These are phyloP conservation scores for Willisornis vidua DNA, from an alignment of 2,113 vertebrate species.

Conservation along the genomic window DNA sequence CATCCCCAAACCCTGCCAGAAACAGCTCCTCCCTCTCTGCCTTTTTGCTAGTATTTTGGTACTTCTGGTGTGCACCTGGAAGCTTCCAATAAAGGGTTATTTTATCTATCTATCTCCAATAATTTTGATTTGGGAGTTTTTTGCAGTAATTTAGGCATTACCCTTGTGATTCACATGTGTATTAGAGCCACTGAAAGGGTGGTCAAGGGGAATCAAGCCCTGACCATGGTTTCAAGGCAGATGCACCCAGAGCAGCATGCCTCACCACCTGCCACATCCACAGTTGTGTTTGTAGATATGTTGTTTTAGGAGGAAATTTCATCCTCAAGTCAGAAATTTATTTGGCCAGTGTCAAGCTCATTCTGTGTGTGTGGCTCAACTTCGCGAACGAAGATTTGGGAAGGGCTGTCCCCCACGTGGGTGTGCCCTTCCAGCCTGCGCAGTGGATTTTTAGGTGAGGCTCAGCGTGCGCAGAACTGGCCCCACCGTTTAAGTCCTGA, in stretches of 20 bases:
- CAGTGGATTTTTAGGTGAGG: too few relatives aligned
- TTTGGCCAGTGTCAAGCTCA: accelerated
- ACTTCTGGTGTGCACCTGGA: too few relatives aligned
- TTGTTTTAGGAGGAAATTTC: neutral
- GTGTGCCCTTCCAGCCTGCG: too few relatives aligned
- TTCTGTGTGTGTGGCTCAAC: too few relatives aligned
- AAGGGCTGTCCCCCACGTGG: too few relatives aligned
- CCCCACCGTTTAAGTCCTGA: too few relatives aligned
- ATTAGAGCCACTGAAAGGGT: neutral
- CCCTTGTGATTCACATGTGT: neutral
- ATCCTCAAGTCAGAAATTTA: neutral
- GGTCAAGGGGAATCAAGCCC: neutral
- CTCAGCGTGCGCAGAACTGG: too few relatives aligned
- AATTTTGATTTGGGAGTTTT: too few relatives aligned
- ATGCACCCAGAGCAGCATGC: neutral
- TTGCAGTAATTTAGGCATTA: neutral
- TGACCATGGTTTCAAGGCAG: neutral
- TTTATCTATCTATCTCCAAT: too few relatives aligned
- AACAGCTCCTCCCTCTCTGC: neutral
- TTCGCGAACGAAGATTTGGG: too few relatives aligned
- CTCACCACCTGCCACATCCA: neutral
- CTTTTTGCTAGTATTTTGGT: neutral
- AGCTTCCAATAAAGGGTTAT: too few relatives aligned
- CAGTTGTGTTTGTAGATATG: neutral
- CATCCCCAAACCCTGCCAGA: neutral